phyloP scores from a whole-genome alignment of 2,113 vertebrate genomes.

The Guaruba guarouba region DNA sequence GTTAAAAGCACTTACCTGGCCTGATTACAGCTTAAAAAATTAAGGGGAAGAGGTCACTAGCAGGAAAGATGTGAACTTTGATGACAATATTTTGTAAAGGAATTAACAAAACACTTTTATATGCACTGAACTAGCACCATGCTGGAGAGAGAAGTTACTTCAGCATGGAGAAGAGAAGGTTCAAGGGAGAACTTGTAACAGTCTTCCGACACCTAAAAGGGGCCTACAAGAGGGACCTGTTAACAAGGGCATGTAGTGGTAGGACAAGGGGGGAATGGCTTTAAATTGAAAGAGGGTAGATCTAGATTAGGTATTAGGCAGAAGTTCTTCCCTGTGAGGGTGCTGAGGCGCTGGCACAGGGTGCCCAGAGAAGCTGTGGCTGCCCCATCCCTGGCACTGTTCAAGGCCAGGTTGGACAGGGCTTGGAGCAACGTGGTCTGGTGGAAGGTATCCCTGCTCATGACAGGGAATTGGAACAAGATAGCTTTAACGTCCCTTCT shows the following conservation, averaged over 20 bases:
- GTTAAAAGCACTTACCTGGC: constrained; percentile 47
- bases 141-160: neutral
- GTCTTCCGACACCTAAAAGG: neutral
- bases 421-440: neutral
- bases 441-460: neutral
- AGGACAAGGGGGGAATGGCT: neutral
- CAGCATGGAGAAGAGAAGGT: neutral
- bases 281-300: neutral
- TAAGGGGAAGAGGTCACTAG: neutral
- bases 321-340: neutral
- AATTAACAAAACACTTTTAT: neutral
- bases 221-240: neutral
- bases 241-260: neutral
- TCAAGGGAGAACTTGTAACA: neutral
- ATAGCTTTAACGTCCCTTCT: neutral
- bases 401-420: neutral
- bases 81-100: neutral
- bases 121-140: neutral
- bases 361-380: neutral
- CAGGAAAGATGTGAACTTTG: neutral
- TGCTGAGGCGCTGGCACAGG: neutral
- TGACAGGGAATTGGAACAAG: neutral
- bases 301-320: neutral
- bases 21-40: neutral
- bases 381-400: neutral